phyloP scores from a whole-genome alignment of 2,888 invertebrate species.

The Erynnis tages region DNA sequence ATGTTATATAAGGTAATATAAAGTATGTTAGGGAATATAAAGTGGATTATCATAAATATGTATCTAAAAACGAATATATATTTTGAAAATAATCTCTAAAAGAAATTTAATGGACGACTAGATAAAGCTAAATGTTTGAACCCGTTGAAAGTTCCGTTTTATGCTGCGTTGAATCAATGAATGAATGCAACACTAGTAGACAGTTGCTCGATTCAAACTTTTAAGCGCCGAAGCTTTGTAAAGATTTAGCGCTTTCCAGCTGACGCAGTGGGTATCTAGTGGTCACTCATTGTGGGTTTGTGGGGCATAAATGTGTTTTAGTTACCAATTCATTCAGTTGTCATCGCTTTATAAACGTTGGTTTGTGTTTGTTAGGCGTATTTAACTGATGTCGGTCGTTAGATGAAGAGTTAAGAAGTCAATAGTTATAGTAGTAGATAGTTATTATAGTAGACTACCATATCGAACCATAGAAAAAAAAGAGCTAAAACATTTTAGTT shows the following conservation, averaged over 20 bases:
- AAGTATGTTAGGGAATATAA: too few species aligned
- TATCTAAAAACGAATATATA: too few species aligned
- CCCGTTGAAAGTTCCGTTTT: conserved; percentile 4
- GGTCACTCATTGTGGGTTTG: conserved; percentile 13
- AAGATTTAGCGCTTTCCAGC: conserved; percentile 21
- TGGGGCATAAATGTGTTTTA: conserved; percentile 1
- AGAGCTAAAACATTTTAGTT: too few species aligned
- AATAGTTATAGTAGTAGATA: too few species aligned
- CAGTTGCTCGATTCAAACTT: conserved; percentile 20
- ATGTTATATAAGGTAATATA: too few species aligned
- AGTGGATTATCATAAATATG: too few species aligned
- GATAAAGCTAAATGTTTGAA: not conserved
- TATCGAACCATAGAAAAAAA: too few species aligned
- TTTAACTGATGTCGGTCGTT: too few species aligned
- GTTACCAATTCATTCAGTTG: not conserved
- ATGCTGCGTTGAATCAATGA: conserved; percentile 18
- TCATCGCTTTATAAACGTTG: too few species aligned
- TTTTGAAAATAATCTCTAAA: not conserved
- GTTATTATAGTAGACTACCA: too few species aligned
- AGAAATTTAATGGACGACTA: not conserved
- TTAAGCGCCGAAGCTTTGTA: conserved; percentile 13
- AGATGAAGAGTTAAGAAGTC: too few species aligned
- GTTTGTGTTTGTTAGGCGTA: too few species aligned
- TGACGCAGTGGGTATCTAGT: not conserved
- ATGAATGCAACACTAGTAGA: conserved; percentile 6